Conservation (phyloP, 2,113 vertebrate species). For the Gulo gulo region DNA sequence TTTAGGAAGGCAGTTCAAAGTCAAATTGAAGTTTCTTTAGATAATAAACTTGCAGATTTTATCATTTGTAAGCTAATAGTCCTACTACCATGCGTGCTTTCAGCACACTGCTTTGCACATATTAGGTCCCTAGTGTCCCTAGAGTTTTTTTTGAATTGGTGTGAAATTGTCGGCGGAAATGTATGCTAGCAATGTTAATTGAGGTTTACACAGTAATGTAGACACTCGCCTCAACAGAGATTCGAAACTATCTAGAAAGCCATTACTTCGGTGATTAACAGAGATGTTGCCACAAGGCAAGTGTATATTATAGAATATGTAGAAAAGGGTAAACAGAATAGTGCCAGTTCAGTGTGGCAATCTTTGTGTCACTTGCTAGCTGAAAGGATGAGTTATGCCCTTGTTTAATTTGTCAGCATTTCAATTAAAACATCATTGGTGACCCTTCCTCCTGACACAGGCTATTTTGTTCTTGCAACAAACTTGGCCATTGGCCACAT, state of each 20-base stretch:
- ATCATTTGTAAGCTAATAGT: not conserved
- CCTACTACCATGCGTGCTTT: not conserved
- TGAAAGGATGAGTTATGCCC: slow-evolving; percentile 68
- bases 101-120: not conserved
- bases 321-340: slow-evolving; percentile 58
- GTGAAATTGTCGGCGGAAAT: slow-evolving; percentile 38
- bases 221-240: not conserved
- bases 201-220: slow-evolving; percentile 31
- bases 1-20: not conserved
- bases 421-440: slow-evolving; percentile 65
- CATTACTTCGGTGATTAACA: slow-evolving; percentile 26
- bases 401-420: slow-evolving; percentile 70
- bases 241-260: slow-evolving; percentile 25
- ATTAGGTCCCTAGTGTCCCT: not conserved
- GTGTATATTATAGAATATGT: not conserved
- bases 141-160: slow-evolving; percentile 37
- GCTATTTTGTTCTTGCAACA: slow-evolving; percentile 69
- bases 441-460: slow-evolving; percentile 70
- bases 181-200: slow-evolving; percentile 38
- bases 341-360: slow-evolving; percentile 38
- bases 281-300: slow-evolving; percentile 26
- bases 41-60: not conserved
- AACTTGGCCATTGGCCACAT: slow-evolving; percentile 73
- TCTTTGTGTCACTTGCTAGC: slow-evolving; percentile 47
- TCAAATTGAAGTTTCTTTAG: not conserved